Conservation (phyloP, 2,113 vertebrate genomes). For the Myxocyprinus asiaticus region DNA sequence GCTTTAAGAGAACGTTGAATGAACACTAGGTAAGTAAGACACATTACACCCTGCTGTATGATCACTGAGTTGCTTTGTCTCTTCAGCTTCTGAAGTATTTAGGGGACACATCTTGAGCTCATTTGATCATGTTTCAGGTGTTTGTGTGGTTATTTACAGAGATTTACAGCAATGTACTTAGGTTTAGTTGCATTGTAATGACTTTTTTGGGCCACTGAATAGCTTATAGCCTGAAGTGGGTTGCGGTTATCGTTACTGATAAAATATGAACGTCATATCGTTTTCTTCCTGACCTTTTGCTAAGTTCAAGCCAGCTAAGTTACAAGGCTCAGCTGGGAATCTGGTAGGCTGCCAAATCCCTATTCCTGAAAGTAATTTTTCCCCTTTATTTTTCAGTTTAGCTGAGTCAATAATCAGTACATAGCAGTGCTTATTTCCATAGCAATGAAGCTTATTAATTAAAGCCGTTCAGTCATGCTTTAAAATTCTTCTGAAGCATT, state of each 20-base stretch:
- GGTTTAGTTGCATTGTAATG: background rate
- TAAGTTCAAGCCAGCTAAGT: slow-evolving; percentile 32
- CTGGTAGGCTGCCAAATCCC: slow-evolving; percentile 57
- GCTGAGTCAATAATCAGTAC: slow-evolving; percentile 62
- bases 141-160: background rate
- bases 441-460: slow-evolving; percentile 66
- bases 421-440: slow-evolving; percentile 59
- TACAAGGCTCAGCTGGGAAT: slow-evolving; percentile 53
- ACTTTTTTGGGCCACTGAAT: background rate
- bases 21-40: background rate
- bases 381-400: slow-evolving; percentile 53
- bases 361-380: slow-evolving; percentile 57
- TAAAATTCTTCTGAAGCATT: slow-evolving; percentile 59
- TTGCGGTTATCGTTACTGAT: background rate
- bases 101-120: background rate
- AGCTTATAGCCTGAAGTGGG: background rate
- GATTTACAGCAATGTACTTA: background rate
- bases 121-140: background rate
- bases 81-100: background rate
- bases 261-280: slow-evolving; percentile 17
- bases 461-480: slow-evolving; percentile 54
- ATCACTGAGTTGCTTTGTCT: background rate
- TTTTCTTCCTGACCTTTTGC: slow-evolving; percentile 9
- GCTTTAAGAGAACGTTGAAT: slow-evolving; percentile 33
- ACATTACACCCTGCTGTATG: background rate